Evolutionary conservation across 2,888 invertebrate species (phyloP).

Genomic region (Hetaerina titia): DNA sequence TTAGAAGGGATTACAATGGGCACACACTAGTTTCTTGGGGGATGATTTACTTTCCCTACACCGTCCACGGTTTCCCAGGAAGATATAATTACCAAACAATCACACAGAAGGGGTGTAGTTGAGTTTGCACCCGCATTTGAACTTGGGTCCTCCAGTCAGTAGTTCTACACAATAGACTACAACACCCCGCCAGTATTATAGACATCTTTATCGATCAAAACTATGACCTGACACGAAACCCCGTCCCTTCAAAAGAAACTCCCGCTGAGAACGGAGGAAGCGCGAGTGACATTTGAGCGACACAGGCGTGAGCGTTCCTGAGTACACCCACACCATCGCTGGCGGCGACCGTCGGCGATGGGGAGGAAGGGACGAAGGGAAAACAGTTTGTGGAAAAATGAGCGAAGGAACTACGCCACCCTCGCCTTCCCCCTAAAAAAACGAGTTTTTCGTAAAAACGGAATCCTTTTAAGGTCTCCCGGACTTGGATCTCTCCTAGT

Average conservation of each 20-base stretch:
- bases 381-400: constrained; percentile 27
- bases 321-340: not conserved
- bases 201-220: too few species aligned
- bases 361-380: not conserved
- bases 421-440: not conserved
- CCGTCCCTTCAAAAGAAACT: not conserved
- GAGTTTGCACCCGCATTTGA: too few species aligned
- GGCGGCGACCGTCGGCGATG: not conserved
- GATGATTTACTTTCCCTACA: too few species aligned
- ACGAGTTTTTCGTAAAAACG: constrained; percentile 24
- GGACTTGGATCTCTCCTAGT: not conserved
- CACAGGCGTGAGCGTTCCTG: not conserved
- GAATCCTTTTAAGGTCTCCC: constrained; percentile 30
- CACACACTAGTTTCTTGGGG: too few species aligned
- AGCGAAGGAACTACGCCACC: not conserved
- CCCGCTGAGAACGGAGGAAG: not conserved
- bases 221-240: too few species aligned
- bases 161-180: too few species aligned
- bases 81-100: too few species aligned
- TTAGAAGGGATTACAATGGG: too few species aligned
- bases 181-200: too few species aligned
- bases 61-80: too few species aligned
- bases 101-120: too few species aligned
- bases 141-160: too few species aligned
- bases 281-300: not conserved